phyloP scores from a whole-genome alignment of 2,797 vertebrate species.

The Pempheris klunzingeri region DNA sequence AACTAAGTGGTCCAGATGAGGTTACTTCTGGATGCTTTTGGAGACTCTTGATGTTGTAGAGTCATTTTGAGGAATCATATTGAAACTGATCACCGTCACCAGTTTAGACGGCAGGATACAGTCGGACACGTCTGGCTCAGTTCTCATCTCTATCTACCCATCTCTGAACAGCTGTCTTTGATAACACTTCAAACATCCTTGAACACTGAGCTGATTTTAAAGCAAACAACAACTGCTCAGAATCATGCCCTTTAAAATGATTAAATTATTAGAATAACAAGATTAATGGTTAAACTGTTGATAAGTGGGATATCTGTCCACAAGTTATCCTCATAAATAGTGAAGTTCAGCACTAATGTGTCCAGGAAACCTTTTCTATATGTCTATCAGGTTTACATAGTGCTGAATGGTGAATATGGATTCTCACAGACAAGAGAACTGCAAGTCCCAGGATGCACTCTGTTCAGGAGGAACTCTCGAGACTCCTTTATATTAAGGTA shows the following conservation, averaged over 20 bases:
- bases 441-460: conserved; percentile 77
- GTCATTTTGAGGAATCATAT: too few species aligned
- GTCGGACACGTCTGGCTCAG: not conserved
- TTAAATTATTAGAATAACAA: not conserved
- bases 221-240: not conserved
- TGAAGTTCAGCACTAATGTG: not conserved
- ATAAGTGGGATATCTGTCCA: too few species aligned
- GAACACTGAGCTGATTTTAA: not conserved
- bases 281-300: too few species aligned
- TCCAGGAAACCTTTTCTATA: not conserved
- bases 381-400: conserved; percentile 84
- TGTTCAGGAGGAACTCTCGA: conserved; percentile 87
- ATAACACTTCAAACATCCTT: conserved; percentile 4
- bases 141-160: too few species aligned
- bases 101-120: not conserved
- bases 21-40: too few species aligned
- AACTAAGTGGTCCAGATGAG: too few species aligned
- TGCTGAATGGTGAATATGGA: conserved; percentile 85
- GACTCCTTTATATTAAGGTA: conserved; percentile 90
- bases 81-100: too few species aligned
- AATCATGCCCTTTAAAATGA: not conserved
- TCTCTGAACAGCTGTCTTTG: conserved; percentile 9
- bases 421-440: conserved; percentile 87
- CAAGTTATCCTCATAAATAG: too few species aligned
- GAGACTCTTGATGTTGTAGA: too few species aligned